A percentile compares a stretch with the other conserved stretches of the same genome.
phyloP scores from a whole-genome alignment of 2,888 invertebrate species.

The Volucella zonaria region DNA sequence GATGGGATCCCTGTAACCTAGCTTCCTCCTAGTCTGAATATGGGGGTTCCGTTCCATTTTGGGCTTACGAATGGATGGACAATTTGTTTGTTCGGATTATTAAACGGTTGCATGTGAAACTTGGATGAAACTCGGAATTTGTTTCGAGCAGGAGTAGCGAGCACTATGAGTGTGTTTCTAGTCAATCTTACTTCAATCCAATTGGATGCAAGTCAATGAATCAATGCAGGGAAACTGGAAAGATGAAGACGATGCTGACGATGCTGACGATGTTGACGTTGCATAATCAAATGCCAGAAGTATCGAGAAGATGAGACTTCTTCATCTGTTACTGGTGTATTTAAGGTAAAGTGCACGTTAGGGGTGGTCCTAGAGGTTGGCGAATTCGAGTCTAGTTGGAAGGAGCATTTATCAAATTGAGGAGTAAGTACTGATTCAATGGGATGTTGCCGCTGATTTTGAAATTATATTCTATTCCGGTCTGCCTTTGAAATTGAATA shows the following conservation, averaged over 20 bases:
- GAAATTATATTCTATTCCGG: constrained; percentile 26
- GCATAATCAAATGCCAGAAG: constrained; percentile 40
- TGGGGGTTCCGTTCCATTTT: constrained; percentile 63
- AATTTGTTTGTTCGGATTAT: constrained; percentile 51
- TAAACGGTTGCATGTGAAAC: constrained; percentile 66
- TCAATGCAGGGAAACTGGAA: constrained; percentile 45
- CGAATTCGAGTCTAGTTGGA: background rate
- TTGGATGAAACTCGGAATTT: constrained; percentile 44
- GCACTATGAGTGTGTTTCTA: background rate
- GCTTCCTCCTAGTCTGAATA: constrained; percentile 2
- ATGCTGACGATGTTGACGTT: constrained; percentile 51
- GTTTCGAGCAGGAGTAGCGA: constrained; percentile 16
- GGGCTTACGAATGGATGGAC: constrained; percentile 44
- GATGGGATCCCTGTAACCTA: constrained; percentile 23
- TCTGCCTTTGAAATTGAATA: constrained; percentile 25
- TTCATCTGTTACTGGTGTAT: constrained; percentile 24
- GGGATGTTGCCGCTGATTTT: constrained; percentile 3
- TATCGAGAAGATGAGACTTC: constrained; percentile 5
- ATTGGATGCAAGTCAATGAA: constrained; percentile 61
- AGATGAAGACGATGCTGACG: constrained; percentile 48
- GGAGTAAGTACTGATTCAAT: background rate
- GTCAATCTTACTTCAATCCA: constrained; percentile 31
- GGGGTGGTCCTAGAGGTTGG: constrained; percentile 49
- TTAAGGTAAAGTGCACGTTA: constrained; percentile 47
- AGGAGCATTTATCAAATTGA: constrained; percentile 44